phyloP scores from a whole-genome alignment of 2,888 invertebrate genomes.

The Meliscaeva auricollis region DNA sequence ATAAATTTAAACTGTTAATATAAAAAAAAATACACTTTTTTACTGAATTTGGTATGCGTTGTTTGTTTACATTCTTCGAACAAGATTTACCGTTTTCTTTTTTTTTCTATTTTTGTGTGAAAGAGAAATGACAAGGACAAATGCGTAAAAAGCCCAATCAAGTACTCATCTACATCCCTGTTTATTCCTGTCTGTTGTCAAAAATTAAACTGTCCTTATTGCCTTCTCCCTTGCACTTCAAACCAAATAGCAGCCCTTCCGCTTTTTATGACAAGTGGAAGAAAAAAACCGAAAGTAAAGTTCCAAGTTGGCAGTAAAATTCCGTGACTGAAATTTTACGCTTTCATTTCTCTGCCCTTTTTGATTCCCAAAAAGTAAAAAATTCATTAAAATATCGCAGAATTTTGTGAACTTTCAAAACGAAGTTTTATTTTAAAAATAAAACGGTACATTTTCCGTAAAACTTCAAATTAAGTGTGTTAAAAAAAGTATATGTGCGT shows the following conservation, averaged over 20 bases:
- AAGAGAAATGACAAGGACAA: too few species aligned
- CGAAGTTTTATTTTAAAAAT: not conserved
- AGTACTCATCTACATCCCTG: not conserved
- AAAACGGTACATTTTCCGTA: not conserved
- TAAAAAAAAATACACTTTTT: too few species aligned
- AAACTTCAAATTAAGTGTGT: not conserved
- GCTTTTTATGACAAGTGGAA: slow-evolving; percentile 48
- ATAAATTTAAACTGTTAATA: too few species aligned
- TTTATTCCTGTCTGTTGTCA: not conserved
- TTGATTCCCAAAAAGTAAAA: not conserved
- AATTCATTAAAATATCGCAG: not conserved
- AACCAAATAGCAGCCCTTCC: not conserved
- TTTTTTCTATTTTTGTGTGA: too few species aligned
- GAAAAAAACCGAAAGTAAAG: slow-evolving; percentile 71
- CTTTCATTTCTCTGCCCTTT: not conserved
- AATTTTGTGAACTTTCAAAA: not conserved
- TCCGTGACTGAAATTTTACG: slow-evolving; percentile 27
- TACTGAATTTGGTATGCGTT: too few species aligned
- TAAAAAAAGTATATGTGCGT: not conserved
- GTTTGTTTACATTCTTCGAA: too few species aligned
- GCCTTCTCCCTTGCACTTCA: not conserved
- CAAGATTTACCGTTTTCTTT: too few species aligned
- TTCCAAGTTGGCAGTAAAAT: slow-evolving; percentile 78
- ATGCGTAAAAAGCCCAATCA: too few species aligned
- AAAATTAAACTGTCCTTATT: not conserved